Evolutionary conservation across 2,888 invertebrate species (phyloP), one percentile per base, ranked within the genome.

Genomic region (Mesochorus sp.): DNA sequence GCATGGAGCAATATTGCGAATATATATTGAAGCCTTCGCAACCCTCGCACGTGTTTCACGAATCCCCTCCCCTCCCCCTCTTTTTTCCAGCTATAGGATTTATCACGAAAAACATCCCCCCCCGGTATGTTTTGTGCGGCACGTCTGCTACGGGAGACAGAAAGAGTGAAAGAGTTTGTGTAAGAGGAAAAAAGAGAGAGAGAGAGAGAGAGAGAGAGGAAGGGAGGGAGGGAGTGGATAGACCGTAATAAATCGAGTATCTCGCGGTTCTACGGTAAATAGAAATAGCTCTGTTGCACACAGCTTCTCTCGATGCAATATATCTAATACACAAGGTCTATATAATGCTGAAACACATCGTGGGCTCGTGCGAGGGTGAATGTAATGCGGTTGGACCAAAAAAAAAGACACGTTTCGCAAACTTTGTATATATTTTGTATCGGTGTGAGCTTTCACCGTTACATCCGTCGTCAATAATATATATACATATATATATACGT

Each of bases 221-320:
- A n/a, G 21, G 3, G 37, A 21, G 17, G 21, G 14, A 26, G 57
- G 34, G 26, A 39, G 53, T 49, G 57, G 73, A 70, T 68, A 68
- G 57, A 74, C 73, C 78, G 78, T 78, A 70, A 78, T 78, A 78
- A 78, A 78, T 78, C 78, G 78, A 78, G 78, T 74, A 78, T 73
- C 68, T 70, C n/a, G n/a, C 73, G 42, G 57, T 74, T 59, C 68
- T 64, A 74, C 73, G 78, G 68, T 78, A 78, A 78, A 78, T 70
- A 78, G 73, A 78, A 78, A 73, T 64, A 77, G 68, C 68, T 73
- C 57, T 59, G 42, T 26, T 19, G 53, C 47, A 42, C 31, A 51
- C 57, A 42, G 49, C 31, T 24, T 51, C 17, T 37, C 67, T 55
- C 31, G 44, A 55, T 68, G 47, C 55, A 67, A 73, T 62, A 55